A percentile compares a stretch with the other conserved stretches of the same genome.
Evolutionary conservation across 2,797 vertebrate species (phyloP).

Genomic region (Acanthopagrus latus): DNA sequence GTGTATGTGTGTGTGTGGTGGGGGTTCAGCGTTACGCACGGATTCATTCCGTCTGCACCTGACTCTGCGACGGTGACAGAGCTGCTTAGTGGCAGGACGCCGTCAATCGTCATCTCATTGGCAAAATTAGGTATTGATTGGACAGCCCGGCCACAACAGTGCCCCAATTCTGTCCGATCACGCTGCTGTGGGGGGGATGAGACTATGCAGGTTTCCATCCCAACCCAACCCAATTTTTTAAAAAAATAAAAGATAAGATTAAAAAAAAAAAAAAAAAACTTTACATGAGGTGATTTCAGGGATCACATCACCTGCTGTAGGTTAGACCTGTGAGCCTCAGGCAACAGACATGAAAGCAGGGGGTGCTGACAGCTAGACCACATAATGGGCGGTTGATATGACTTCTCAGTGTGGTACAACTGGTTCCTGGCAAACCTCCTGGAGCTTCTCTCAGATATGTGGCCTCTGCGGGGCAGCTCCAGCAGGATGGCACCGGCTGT

Average conservation of each 20-base stretch:
- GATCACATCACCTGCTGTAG: slow-evolving; percentile 25
- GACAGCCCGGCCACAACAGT: neutral
- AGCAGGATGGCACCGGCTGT: slow-evolving; percentile 17
- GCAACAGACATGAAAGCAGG: slow-evolving; percentile 6
- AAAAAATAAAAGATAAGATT: too few species aligned
- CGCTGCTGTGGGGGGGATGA: neutral
- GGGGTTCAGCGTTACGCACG: slow-evolving; percentile 70
- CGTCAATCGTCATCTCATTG: slow-evolving; percentile 23
- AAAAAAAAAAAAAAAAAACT: neutral
- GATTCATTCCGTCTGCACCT: slow-evolving; percentile 59
- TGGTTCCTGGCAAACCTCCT: slow-evolving; percentile 8
- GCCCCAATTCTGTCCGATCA: slow-evolving; percentile 23
- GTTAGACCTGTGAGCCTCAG: slow-evolving; percentile 21
- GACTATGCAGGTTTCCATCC: slow-evolving; percentile 8
- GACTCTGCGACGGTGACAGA: slow-evolving; percentile 55
- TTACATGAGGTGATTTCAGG: neutral
- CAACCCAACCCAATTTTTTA: too few species aligned
- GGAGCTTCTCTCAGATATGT: slow-evolving; percentile 14
- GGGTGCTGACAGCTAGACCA: slow-evolving; percentile 14
- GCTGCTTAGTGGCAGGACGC: slow-evolving; percentile 36
- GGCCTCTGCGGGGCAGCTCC: slow-evolving; percentile 11
- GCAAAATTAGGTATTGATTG: slow-evolving; percentile 33
- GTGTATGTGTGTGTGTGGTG: too few species aligned
- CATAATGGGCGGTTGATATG: slow-evolving; percentile 33
- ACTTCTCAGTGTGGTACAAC: slow-evolving; percentile 14